Base-by-base conservation (phyloP, 1,140 invertebrate genomes). In the Diabrotica undecimpunctata region DNA sequence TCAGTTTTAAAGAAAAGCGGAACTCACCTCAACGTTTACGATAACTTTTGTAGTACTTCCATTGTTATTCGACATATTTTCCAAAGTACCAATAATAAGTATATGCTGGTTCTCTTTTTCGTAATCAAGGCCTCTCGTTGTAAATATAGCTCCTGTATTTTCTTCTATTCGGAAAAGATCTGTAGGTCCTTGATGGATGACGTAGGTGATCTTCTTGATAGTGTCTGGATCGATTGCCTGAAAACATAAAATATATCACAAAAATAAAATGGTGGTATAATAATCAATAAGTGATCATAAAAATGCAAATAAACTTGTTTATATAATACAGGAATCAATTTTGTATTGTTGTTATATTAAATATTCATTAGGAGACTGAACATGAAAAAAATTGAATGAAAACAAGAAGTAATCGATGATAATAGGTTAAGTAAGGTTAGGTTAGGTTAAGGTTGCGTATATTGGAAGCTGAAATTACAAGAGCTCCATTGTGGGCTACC, bases 111-210 rank as follows among this genome's bases (percentile, higher is more conserved):
- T 87, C 37, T 88, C 86, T 63, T 82, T 83, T 73, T 96, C 93
- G 67, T 90, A 91, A 77, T 96, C 93, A 46, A 96, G 78, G 5
- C 89, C 87, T 50, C 87, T 81, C 0, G 86, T 76, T 0, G 92
- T 94, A 72, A 88, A 86, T 10, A 96, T 87, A 5, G 88, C 80
- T 0, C 94, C 94, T 8, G 85, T 88, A 68, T 87, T 87, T 5
- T 90, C 82, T 65, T 95, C 90, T 50, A 96, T 91, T 63, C 86
- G 84, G 77, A 96, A 96, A 10, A 94, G 80, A 35, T 93, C 90
- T 0, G 86, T 88, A 14, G 88, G 85, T 0, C 93, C 93, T 80
- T 90, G 88, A 53, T 88, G 85, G 37, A 97, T 89, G 0, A 87
- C 86, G 75, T 96, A 97, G 0, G 92, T 94, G 36, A 96, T 89